A percentile compares a stretch with the other conserved stretches of the same genome.
Evolutionary conservation across 2,797 vertebrate species (phyloP).

Genomic region (Clamator glandarius): DNA sequence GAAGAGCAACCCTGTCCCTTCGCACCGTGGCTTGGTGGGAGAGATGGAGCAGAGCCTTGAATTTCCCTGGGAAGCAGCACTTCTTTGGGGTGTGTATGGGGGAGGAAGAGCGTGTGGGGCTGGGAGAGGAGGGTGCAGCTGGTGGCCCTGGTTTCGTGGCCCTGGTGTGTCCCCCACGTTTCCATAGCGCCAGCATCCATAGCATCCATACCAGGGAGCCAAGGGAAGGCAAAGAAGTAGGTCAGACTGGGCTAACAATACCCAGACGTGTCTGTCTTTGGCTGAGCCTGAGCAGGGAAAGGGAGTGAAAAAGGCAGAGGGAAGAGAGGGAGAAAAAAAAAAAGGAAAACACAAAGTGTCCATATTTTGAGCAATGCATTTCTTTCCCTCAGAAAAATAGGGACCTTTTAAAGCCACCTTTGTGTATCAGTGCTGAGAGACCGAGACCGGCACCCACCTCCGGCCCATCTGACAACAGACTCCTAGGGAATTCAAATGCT

Average conservation of each 20-base stretch:
- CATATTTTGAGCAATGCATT: not conserved
- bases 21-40: not conserved
- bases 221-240: conserved; percentile 60
- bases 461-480: conserved; percentile 45
- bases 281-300: conserved; percentile 21
- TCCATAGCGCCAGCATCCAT: conserved; percentile 69
- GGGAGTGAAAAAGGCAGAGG: not conserved
- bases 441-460: conserved; percentile 24
- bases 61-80: not conserved
- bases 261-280: not conserved
- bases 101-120: not conserved
- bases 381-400: conserved; percentile 25
- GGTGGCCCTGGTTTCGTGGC: conserved; percentile 46
- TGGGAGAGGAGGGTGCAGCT: conserved; percentile 9
- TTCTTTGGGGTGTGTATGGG: not conserved
- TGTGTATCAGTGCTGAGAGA: conserved; percentile 28
- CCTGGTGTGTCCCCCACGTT: conserved; percentile 49
- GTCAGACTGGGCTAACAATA: conserved; percentile 62
- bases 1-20: not conserved
- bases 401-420: conserved; percentile 40
- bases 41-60: not conserved
- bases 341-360: not conserved
- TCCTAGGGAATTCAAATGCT: conserved; percentile 51
- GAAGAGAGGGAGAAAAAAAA: not conserved
- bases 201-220: conserved; percentile 53